These are phyloP conservation scores for Myxocyprinus asiaticus DNA, from an alignment of 2,113 vertebrate genomes.

Conservation along the genomic window DNA sequence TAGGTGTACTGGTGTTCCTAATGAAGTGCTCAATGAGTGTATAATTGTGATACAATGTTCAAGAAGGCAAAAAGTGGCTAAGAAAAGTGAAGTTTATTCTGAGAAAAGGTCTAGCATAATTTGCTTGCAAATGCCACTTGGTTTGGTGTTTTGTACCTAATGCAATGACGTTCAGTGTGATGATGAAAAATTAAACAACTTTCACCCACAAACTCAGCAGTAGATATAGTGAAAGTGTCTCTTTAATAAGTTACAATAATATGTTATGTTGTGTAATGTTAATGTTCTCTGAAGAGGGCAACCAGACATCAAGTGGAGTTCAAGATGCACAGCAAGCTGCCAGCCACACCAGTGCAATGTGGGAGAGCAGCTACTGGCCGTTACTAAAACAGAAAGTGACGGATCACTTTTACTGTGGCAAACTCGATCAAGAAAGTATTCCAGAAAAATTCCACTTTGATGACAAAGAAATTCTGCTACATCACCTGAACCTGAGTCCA, in stretches of 20 bases:
- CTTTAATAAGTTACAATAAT: not conserved
- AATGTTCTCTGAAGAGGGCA: not conserved
- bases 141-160: too few species aligned
- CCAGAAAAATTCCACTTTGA: slow-evolving; percentile 76
- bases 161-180: too few species aligned
- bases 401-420: slow-evolving; percentile 71
- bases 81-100: too few species aligned
- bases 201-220: too few species aligned
- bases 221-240: not conserved
- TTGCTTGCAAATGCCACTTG: too few species aligned
- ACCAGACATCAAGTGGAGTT: not conserved
- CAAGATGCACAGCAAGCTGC: not conserved
- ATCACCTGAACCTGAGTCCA: slow-evolving; percentile 80
- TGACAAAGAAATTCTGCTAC: slow-evolving; percentile 74
- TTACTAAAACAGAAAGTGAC: slow-evolving; percentile 70
- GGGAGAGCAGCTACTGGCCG: slow-evolving; percentile 83
- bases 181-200: too few species aligned
- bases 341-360: slow-evolving; percentile 57
- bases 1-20: too few species aligned
- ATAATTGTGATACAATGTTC: too few species aligned
- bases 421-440: slow-evolving; percentile 81
- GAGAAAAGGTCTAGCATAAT: too few species aligned
- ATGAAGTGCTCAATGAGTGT: too few species aligned
- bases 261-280: not conserved
- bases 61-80: too few species aligned